These are phyloP conservation scores for Scaptodrosophila lebanonensis DNA, from an alignment of 1,140 invertebrate genomes.

Conservation along the genomic window DNA sequence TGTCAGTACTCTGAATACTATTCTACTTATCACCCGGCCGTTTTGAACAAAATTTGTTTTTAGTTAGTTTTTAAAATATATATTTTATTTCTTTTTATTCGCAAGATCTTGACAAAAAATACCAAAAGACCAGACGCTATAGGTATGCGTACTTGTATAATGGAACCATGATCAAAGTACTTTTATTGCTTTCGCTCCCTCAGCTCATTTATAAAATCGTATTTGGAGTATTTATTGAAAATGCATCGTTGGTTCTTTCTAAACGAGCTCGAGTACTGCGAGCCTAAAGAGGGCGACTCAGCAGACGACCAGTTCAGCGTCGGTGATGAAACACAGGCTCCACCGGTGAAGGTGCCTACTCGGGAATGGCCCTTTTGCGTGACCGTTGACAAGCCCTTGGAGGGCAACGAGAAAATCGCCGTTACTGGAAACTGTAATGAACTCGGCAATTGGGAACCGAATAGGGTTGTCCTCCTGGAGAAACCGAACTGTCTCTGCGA, in stretches of 20 bases:
- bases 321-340: not conserved
- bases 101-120: too few relatives aligned
- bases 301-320: not conserved
- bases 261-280: slow-evolving; percentile 47
- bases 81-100: too few relatives aligned
- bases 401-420: slow-evolving; percentile 76
- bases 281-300: not conserved
- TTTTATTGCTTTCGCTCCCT: too few relatives aligned
- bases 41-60: too few relatives aligned
- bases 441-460: slow-evolving; percentile 78
- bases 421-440: slow-evolving; percentile 76
- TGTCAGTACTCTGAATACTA: too few relatives aligned
- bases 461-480: slow-evolving; percentile 77
- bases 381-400: not conserved
- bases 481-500: slow-evolving; percentile 29
- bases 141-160: too few relatives aligned
- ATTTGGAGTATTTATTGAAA: not conserved
- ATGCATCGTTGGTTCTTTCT: slow-evolving; percentile 73
- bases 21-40: too few relatives aligned
- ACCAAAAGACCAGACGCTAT: too few relatives aligned
- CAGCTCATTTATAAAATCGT: too few relatives aligned
- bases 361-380: slow-evolving; percentile 56
- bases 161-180: too few relatives aligned
- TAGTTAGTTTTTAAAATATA: too few relatives aligned
- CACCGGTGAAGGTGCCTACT: slow-evolving; percentile 7